Evolutionary conservation across 2,113 vertebrate species (phyloP).

Genomic region (Corvus cornix): DNA sequence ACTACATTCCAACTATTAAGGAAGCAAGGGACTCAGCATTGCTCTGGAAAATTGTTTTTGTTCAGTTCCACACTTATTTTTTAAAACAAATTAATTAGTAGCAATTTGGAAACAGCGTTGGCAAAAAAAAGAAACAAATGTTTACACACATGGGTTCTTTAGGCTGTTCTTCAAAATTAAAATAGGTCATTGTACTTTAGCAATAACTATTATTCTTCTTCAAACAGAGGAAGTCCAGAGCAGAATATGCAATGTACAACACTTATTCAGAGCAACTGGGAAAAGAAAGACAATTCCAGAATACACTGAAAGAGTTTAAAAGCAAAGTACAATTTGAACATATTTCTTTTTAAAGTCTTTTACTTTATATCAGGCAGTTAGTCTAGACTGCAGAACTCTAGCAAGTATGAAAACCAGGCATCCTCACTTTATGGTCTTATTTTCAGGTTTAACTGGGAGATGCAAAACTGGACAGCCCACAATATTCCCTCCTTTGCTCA

Average conservation of each 20-base stretch:
- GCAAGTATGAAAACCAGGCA: not conserved
- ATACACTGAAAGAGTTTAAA: not conserved
- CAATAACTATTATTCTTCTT: not conserved
- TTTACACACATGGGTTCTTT: not conserved
- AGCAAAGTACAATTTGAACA: not conserved
- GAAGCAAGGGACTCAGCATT: not conserved
- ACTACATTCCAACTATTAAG: not conserved
- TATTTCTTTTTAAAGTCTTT: not conserved
- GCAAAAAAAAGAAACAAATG: not conserved
- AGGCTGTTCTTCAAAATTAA: not conserved
- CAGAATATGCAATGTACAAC: not conserved
- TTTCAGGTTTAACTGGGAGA: not conserved
- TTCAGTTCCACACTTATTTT: not conserved
- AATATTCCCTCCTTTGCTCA: not conserved
- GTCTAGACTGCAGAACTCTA: not conserved
- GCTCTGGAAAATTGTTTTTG: not conserved
- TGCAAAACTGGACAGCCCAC: not conserved
- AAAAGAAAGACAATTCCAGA: not conserved
- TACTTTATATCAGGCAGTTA: not conserved
- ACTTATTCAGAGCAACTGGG: not conserved
- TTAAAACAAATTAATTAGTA: not conserved
- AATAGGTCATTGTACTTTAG: not conserved
- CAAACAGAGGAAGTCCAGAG: not conserved
- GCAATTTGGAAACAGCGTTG: not conserved
- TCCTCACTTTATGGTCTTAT: not conserved